phyloP scores from a whole-genome alignment of 2,797 vertebrate genomes.

The Microctenopoma stevenorrisi region DNA sequence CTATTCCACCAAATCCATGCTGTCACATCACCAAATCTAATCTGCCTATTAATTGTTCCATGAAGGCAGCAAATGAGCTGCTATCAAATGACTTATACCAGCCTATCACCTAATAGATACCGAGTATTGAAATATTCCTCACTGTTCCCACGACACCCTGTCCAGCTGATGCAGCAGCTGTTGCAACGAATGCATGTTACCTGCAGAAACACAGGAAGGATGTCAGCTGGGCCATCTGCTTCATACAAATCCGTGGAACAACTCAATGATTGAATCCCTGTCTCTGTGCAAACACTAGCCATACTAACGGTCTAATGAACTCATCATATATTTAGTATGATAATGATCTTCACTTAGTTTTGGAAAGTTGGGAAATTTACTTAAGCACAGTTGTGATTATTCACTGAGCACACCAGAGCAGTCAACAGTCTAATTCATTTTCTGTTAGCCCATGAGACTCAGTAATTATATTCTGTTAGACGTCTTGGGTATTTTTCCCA shows the following conservation, averaged over 20 bases:
- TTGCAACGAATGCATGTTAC: conserved; percentile 52
- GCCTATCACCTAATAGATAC: conserved; percentile 50
- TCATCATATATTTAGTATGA: conserved; percentile 6
- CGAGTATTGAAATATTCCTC: conserved; percentile 48
- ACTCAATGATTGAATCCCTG: conserved; percentile 35
- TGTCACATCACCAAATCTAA: conserved; percentile 62
- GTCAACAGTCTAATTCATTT: conserved; percentile 26
- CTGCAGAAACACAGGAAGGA: conserved; percentile 51
- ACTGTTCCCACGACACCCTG: conserved; percentile 36
- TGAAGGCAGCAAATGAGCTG: conserved; percentile 61
- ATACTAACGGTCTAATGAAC: conserved; percentile 8
- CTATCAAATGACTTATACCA: conserved; percentile 48
- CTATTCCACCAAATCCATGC: conserved; percentile 50
- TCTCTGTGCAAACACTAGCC: conserved; percentile 14
- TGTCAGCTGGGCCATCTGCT: conserved; percentile 60
- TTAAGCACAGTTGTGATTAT: conserved; percentile 42
- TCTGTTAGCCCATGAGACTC: conserved; percentile 14
- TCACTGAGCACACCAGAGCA: conserved; percentile 20
- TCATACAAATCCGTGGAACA: conserved; percentile 43
- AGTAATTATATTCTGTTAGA: conserved; percentile 37
- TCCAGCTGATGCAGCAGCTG: conserved; percentile 72
- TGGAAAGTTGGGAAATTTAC: conserved; percentile 34
- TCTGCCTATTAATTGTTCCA: conserved; percentile 55
- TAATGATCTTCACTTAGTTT: conserved; percentile 45
- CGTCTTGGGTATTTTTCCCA: conserved; percentile 32